Evolutionary conservation across 2,888 invertebrate genomes (phyloP), one percentile per base, ranked within the genome.

Genomic region (Litoditis marina): DNA sequence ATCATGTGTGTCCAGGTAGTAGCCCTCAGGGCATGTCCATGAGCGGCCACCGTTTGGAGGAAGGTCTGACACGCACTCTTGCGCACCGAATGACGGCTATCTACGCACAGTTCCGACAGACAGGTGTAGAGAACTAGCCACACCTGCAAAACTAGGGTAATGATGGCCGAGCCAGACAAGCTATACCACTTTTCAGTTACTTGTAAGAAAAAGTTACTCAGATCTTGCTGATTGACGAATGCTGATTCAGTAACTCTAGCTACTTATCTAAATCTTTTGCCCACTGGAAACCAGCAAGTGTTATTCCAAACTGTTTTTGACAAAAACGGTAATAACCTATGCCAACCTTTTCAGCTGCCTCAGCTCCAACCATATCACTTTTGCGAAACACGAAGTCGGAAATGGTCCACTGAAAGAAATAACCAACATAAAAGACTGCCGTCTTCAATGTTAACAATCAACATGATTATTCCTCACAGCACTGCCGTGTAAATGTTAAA

Each of bases 21-120:
- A 6, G 71, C 36, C 34, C 73, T 53, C 8, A 74, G 63, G n/a
- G 76, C 74, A 57, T 76, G 76, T 30, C 76, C 76, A 47, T 98
- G 96, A 0, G 95, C 94, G 0, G 92, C 90, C 82, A 98, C 91
- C 22, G 95, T 96, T 53, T 94, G 94, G 86, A 98, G 95, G 60
- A 98, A 86, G 0, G 98, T 98, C 86, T 96, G 95, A 51, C 93
- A 92, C 7, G 95, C 94, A 5, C 94, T 94, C 59, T 80, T 80
- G 5, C 96, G 88, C 0, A 96, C 94, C 0, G 96, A 94, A 0
- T 96, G 95, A 27, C 96, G 88, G 11, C 90, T 86, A 84, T 98
- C 96, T 47, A 95, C 93, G 83, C 96, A 98, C 42, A 96, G 86
- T 51, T 85, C 84, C 4, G 85, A 84, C 11, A 87, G 82, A 56